Conservation (phyloP, 2,797 vertebrate species). For the Pagetopsis macropterus region DNA sequence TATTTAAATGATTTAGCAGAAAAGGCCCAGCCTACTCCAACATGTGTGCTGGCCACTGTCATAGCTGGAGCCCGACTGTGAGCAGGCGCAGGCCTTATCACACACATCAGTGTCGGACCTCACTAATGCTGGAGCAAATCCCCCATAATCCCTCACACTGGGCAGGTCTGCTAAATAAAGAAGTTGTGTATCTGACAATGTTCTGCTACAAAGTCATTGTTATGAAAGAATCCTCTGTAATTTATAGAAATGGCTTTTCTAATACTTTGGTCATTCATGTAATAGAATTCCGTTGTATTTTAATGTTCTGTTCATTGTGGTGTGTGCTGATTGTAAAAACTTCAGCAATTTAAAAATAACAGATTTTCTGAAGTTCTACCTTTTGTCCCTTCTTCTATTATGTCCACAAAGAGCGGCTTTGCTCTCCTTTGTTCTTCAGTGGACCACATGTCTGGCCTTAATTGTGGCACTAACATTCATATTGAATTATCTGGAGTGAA, state of each 20-base stretch:
- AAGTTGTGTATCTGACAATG: background rate
- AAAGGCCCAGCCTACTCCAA: too few species aligned
- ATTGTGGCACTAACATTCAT: conserved; percentile 63
- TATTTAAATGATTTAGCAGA: too few species aligned
- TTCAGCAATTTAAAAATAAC: background rate
- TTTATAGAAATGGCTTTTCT: background rate
- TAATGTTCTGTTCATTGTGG: background rate
- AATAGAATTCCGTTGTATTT: too few species aligned
- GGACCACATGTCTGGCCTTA: conserved; percentile 59
- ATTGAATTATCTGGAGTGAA: conserved; percentile 66
- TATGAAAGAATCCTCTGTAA: background rate
- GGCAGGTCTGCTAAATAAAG: background rate
- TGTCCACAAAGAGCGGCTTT: conserved; percentile 1
- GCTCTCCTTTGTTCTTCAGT: conserved; percentile 27
- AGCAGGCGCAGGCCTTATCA: background rate
- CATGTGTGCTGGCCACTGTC: background rate
- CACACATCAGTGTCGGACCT: too few species aligned
- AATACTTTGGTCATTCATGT: background rate
- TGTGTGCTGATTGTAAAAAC: background rate
- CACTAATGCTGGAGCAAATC: background rate
- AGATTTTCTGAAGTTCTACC: background rate
- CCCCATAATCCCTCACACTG: background rate
- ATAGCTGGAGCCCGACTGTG: background rate
- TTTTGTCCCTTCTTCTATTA: background rate
- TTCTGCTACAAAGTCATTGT: background rate